Evolutionary conservation across 2,113 vertebrate genomes (phyloP).

Genomic region (Pundamilia nyererei): DNA sequence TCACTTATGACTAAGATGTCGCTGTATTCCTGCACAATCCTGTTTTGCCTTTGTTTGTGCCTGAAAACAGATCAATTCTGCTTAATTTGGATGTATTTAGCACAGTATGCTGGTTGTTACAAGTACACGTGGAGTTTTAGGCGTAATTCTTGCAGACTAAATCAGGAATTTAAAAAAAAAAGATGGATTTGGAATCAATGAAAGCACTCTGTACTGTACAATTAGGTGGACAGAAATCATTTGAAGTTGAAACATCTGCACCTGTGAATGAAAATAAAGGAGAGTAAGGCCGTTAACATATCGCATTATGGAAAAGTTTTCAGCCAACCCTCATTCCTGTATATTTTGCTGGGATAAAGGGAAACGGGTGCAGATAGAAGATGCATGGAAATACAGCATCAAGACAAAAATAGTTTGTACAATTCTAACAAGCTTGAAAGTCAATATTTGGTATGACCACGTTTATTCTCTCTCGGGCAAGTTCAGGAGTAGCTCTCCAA

Average conservation of each 20-base stretch:
- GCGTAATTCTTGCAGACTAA: neutral
- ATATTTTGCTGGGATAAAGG: neutral
- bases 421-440: neutral
- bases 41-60: neutral
- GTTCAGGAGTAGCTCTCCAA: neutral
- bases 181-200: neutral
- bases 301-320: neutral
- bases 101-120: rapidly evolving
- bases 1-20: neutral
- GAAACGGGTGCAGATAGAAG: neutral
- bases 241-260: neutral
- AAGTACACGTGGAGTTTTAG: neutral
- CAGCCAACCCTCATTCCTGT: rapidly evolving
- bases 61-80: neutral
- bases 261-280: neutral
- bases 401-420: neutral
- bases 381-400: neutral
- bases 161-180: rapidly evolving
- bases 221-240: neutral
- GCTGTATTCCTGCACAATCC: neutral
- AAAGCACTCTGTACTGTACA: neutral
- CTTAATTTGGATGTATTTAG: rapidly evolving
- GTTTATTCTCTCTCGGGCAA: neutral
- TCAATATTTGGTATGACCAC: neutral
- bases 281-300: rapidly evolving